Evolutionary conservation across 2,888 invertebrate genomes (phyloP), one percentile per base, ranked within the genome.

Genomic region (Dysmachus trigonus): DNA sequence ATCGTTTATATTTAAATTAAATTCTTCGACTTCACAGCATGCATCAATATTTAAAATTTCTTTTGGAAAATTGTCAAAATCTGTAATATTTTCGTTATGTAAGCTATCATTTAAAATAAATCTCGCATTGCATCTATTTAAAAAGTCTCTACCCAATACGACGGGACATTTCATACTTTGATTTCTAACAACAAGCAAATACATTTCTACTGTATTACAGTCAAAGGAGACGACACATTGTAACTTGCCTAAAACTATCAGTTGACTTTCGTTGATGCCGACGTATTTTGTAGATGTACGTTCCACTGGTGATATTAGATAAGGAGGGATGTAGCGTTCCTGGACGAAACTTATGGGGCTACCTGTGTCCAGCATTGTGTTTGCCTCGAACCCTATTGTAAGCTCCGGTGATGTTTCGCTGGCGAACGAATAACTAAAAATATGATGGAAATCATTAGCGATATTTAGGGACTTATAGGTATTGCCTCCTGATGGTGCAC

Each of bases 171-270:
- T 73, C 73, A 73, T 73, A 30, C 31, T 62, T 10, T 62, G 1
- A 15, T 62, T 62, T 15, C 18, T 62, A 62, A 62, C 62, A 4
- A 62, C 15, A 5, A 33, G 73, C 27, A 85, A 47, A 73, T 33
- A 15, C 15, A 85, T 38, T 27, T 85, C 33, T 27, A 73, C 73
- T 27, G 13, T 41, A 33, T 38, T 62, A 85, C 71, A 35, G 4
- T 85, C 1, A 73, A 73, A 85, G 31, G 22, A 27, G 33, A 85
- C 74, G 31, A 18, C 41, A 85, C 85, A 85, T 41, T 85, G 38
- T 35, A 74, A 18, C n/a, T 31, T 85, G 41, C 85, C 85, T 30
- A 71, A 41, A 38, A 85, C 33, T 15, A 38, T 4, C 3, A 85
- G 41, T n/a, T 15, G 15, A 38, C 83, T 83, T 27, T 71, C 71